Evolutionary conservation across 1,140 invertebrate genomes (phyloP).

Genomic region (Zaprionus nigranus): DNA sequence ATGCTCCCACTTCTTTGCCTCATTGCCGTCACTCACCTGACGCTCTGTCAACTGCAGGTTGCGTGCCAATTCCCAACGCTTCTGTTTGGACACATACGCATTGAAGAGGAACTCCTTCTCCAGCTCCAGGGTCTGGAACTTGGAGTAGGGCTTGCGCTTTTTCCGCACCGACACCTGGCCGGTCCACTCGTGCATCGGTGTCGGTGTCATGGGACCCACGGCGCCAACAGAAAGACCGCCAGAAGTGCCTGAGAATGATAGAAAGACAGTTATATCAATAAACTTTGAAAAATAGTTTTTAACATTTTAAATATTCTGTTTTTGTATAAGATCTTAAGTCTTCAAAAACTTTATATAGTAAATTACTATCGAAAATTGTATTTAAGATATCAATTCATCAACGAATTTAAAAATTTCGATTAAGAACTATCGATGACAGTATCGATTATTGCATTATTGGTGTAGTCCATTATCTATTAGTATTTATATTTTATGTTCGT

Average conservation of each 20-base stretch:
- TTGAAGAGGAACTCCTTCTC: slow-evolving; percentile 99
- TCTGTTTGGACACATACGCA: slow-evolving; percentile 98
- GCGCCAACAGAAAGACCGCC: slow-evolving; percentile 88
- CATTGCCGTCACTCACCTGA: slow-evolving; percentile 90
- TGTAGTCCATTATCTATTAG: no score
- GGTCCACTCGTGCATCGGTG: slow-evolving; percentile 93
- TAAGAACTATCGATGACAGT: no score
- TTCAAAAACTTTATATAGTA: not conserved
- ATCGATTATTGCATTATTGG: no score
- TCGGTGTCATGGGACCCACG: slow-evolving; percentile 88
- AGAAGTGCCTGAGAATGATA: slow-evolving; percentile 82
- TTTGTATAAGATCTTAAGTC: not conserved
- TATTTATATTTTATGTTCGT: no score
- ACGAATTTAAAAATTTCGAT: no score
- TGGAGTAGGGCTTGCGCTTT: slow-evolving; percentile 98
- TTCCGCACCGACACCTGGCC: slow-evolving; percentile 95
- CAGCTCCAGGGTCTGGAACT: slow-evolving; percentile 97
- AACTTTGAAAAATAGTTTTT: not conserved
- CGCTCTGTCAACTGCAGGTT: slow-evolving; percentile 97
- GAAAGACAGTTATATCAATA: not conserved
- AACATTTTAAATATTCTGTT: not conserved
- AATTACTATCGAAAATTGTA: no score
- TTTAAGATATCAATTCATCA: no score
- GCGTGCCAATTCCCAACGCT: slow-evolving; percentile 97
- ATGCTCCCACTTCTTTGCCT: not conserved